Conservation (phyloP, 2,797 vertebrate genomes). For the Neoniphon sammara region DNA sequence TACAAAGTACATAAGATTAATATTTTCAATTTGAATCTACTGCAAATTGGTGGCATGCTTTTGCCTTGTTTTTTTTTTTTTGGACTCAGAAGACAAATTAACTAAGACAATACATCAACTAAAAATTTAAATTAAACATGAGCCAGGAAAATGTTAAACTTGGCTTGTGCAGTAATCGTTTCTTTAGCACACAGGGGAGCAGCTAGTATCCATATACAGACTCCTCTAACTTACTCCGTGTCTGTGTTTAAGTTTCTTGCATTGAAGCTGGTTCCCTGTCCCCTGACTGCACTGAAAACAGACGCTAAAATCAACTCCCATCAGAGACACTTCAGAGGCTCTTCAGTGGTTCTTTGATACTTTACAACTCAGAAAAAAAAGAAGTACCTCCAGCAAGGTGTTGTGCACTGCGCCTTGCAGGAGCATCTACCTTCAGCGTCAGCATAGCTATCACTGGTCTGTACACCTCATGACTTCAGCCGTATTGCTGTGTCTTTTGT, state of each 20-base stretch:
- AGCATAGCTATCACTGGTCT: neutral
- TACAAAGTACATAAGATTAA: neutral
- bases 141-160: too few species aligned
- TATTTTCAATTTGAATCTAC: neutral
- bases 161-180: conserved; percentile 4
- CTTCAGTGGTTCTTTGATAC: conserved; percentile 10
- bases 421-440: neutral
- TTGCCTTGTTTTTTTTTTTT: neutral
- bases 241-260: conserved; percentile 15
- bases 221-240: neutral
- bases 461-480: neutral
- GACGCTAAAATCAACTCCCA: conserved; percentile 7
- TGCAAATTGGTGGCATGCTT: neutral
- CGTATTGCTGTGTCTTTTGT: conserved; percentile 4
- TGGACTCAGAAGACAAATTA: too few species aligned
- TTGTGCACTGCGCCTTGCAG: neutral
- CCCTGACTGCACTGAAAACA: neutral
- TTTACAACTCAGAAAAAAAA: neutral
- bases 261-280: neutral
- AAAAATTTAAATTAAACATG: too few species aligned
- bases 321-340: conserved; percentile 9
- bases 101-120: too few species aligned
- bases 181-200: conserved; percentile 20
- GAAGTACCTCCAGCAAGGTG: neutral
- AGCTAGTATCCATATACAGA: neutral